Percentiles rank a stretch among this genome's conserved stretches.
These are phyloP conservation scores for Cassiopea xamachana DNA, from an alignment of 30 jellyfish, hydroid and myxozoan species.

Conservation along the genomic window DNA sequence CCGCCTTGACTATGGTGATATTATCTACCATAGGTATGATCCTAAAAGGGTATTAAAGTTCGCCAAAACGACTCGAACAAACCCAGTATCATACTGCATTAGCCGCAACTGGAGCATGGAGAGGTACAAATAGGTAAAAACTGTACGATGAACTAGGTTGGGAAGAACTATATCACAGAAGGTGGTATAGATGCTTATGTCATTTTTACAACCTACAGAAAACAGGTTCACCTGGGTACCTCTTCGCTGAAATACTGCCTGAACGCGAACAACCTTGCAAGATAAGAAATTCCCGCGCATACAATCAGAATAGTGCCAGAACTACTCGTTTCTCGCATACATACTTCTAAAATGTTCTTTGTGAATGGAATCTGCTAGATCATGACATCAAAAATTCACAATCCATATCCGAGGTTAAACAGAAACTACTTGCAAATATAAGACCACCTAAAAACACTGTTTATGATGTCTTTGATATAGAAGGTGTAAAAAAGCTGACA, in stretches of 20 bases:
- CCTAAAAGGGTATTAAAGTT: conserved; percentile 5
- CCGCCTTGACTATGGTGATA: conserved; percentile 22
- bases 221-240: neutral
- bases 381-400: conserved; percentile 32
- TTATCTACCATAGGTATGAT: conserved; percentile 36
- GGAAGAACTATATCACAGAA: conserved; percentile 9
- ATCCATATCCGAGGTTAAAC: conserved; percentile 19
- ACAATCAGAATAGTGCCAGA: neutral
- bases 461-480: conserved; percentile 46
- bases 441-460: conserved; percentile 35
- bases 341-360: neutral
- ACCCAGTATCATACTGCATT: conserved; percentile 27
- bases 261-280: neutral
- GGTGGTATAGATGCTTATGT: conserved; percentile 18
- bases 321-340: conserved; percentile 10
- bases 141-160: conserved; percentile 10
- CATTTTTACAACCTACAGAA: neutral
- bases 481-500: conserved; percentile 52
- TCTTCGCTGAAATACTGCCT: neutral
- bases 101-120: conserved; percentile 21
- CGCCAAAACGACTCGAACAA: neutral
- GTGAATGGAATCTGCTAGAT: conserved; percentile 28
- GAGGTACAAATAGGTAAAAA: neutral
- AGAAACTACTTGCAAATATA: conserved; percentile 23
- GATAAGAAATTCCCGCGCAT: neutral